Evolutionary conservation across 2,888 invertebrate species (phyloP).

Genomic region (Tineola bisselliella): DNA sequence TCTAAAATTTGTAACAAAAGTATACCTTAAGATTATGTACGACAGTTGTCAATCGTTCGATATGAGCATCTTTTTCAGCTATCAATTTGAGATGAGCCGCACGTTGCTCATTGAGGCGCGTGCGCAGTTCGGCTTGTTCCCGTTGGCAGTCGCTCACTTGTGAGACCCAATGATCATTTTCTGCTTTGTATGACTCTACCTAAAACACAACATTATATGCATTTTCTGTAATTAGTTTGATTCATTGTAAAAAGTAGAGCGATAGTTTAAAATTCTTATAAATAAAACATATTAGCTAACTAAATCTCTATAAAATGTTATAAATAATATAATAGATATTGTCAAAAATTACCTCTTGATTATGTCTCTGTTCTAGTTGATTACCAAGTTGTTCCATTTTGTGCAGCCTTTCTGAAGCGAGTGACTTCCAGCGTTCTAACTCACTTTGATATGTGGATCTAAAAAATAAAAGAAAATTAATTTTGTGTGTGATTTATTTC

Average conservation of each 20-base stretch:
- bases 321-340: no score
- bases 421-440: constrained; percentile 70
- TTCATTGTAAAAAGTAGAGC: no score
- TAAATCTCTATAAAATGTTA: no score
- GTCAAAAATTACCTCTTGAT: constrained; percentile 65
- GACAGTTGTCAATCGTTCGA: constrained; percentile 52
- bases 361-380: constrained; percentile 71
- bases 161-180: constrained; percentile 70
- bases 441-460: constrained; percentile 46
- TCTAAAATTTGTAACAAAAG: no score
- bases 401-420: constrained; percentile 72
- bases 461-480: constrained; percentile 18
- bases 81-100: constrained; percentile 43
- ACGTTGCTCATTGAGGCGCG: constrained; percentile 56
- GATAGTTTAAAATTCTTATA: no score
- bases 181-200: constrained; percentile 71
- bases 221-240: no score
- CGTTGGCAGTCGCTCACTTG: constrained; percentile 64
- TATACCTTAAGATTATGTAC: constrained; percentile 47
- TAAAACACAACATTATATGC: constrained; percentile 23
- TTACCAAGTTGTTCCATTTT: constrained; percentile 71
- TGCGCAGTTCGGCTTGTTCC: constrained; percentile 60
- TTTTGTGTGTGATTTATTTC: no score
- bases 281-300: no score
- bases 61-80: constrained; percentile 50